phyloP scores from a whole-genome alignment of 1,140 invertebrate species.

The Heliothis subflexa region DNA sequence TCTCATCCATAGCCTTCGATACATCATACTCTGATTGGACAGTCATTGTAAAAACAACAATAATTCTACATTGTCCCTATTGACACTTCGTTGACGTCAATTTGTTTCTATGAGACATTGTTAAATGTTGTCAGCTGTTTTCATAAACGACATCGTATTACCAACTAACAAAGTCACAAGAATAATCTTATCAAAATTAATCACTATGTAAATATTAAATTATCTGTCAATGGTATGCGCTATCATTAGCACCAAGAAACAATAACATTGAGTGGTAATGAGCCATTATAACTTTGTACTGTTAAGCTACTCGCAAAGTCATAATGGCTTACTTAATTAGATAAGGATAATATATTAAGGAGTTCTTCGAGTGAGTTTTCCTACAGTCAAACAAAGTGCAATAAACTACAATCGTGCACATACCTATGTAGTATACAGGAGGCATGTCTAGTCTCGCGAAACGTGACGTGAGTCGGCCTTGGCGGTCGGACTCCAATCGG shows the following conservation, averaged over 20 bases:
- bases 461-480: slow-evolving; percentile 81
- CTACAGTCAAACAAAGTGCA: slow-evolving; percentile 54
- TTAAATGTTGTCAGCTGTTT: slow-evolving; percentile 33
- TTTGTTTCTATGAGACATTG: slow-evolving; percentile 25
- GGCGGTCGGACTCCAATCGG: slow-evolving; percentile 70
- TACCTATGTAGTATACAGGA: slow-evolving; percentile 54
- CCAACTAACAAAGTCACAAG: slow-evolving; percentile 2
- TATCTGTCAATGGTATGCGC: slow-evolving; percentile 36
- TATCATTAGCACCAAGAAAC: slow-evolving; percentile 28
- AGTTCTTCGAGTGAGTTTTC: slow-evolving; percentile 16
- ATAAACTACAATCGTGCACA: slow-evolving; percentile 58
- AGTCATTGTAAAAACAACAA: slow-evolving; percentile 21
- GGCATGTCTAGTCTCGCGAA: slow-evolving; percentile 76
- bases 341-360: background rate
- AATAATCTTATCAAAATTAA: slow-evolving; percentile 32
- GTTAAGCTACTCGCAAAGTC: background rate
- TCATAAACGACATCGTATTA: background rate
- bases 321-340: slow-evolving; percentile 9
- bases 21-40: background rate
- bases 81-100: slow-evolving; percentile 34
- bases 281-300: slow-evolving; percentile 15
- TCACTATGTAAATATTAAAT: slow-evolving; percentile 40
- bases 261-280: slow-evolving; percentile 16
- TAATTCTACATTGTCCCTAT: background rate
- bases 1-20: background rate